These are phyloP conservation scores for Apostichopus californicus DNA, from an alignment of 35 echinoderm and acorn worm species.

Conservation along the genomic window DNA sequence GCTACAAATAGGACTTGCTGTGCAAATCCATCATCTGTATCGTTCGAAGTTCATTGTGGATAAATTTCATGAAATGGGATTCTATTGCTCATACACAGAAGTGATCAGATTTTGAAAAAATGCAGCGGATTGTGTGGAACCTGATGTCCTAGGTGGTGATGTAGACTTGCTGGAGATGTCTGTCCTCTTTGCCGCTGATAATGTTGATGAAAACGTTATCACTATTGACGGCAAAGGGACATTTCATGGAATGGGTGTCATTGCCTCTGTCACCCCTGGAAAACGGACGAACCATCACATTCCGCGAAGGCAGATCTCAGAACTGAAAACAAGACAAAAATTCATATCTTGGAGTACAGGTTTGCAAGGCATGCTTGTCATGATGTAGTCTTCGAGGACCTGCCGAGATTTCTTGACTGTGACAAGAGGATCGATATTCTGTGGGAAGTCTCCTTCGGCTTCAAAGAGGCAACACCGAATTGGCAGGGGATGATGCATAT, in stretches of 20 bases:
- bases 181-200: constrained; percentile 62
- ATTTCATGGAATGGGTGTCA: constrained; percentile 86
- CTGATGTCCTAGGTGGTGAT: neutral
- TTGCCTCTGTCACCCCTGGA: constrained; percentile 61
- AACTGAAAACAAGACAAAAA: constrained; percentile 42
- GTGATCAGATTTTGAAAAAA: constrained; percentile 15
- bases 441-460: constrained; percentile 58
- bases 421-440: constrained; percentile 61
- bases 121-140: constrained; percentile 5
- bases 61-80: constrained; percentile 30
- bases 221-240: constrained; percentile 77
- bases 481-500: constrained; percentile 65
- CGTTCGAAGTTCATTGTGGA: constrained; percentile 37
- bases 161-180: constrained; percentile 15
- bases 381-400: constrained; percentile 45
- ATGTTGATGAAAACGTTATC: constrained; percentile 81
- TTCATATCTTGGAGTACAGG: constrained; percentile 27
- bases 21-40: constrained; percentile 53
- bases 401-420: constrained; percentile 36
- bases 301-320: constrained; percentile 35
- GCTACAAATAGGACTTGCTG: constrained; percentile 2
- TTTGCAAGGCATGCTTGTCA: constrained; percentile 60
- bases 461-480: constrained; percentile 14
- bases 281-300: constrained; percentile 25
- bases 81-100: constrained; percentile 42